Conservation (phyloP, 92 coral and sea anemone genomes). For the Palythoa heliodiscus region DNA sequence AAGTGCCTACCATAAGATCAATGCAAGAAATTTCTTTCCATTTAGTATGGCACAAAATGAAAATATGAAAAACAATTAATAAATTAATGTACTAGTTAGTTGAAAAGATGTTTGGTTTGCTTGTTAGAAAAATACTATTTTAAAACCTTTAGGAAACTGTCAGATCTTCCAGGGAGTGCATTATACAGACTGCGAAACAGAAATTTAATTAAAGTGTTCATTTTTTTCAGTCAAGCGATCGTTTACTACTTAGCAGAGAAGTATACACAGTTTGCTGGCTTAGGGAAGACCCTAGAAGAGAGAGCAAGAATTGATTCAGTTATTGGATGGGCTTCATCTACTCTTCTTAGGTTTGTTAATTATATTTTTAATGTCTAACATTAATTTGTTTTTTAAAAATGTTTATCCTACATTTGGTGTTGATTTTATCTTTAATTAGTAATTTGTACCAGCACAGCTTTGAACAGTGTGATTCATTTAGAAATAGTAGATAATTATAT, state of each 20-base stretch:
- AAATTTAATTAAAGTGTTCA: neutral
- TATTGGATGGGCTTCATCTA: constrained; percentile 73
- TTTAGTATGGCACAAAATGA: neutral
- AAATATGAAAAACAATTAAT: too few relatives aligned
- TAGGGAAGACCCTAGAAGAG: constrained; percentile 64
- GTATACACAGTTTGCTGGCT: constrained; percentile 60
- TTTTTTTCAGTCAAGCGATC: constrained; percentile 66
- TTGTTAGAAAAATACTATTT: too few relatives aligned
- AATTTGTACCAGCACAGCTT: too few relatives aligned
- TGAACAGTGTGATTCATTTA: too few relatives aligned
- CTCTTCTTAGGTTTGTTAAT: constrained; percentile 61
- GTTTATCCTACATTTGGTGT: too few relatives aligned
- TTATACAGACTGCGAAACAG: neutral
- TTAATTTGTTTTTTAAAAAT: too few relatives aligned
- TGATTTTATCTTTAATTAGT: too few relatives aligned
- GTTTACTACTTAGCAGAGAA: constrained; percentile 76
- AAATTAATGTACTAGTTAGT: too few relatives aligned
- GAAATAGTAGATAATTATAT: too few relatives aligned
- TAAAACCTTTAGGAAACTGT: too few relatives aligned
- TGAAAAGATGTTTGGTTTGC: too few relatives aligned
- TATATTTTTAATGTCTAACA: neutral
- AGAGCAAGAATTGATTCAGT: constrained; percentile 69
- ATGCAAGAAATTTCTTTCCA: neutral
- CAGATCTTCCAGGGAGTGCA: neutral
- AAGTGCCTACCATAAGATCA: too few relatives aligned